Base-by-base conservation (phyloP, 2,888 invertebrate genomes). In the Terebella lapidaria region DNA sequence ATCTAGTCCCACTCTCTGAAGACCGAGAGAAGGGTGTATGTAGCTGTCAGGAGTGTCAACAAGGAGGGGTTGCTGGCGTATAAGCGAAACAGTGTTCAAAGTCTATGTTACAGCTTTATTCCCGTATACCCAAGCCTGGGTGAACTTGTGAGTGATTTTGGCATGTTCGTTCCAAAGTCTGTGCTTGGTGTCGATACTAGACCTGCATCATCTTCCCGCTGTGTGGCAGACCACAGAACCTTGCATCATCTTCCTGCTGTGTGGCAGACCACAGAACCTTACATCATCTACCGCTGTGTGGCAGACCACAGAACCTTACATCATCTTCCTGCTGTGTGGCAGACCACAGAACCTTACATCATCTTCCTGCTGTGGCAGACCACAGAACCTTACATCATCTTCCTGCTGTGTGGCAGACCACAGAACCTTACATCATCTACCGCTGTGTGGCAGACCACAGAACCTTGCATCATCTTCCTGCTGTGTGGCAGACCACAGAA, bases 111-210 rank as follows among this genome's bases (percentile, higher is more conserved):
- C 49, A 49, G 49, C 22, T 5, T 5, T 10, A 49, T 49, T 24
- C 49, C 49, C n/a, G 10, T 20, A 20, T 49, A 5, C 49, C 49
- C 10, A 49, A 15, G n/a, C 49, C 22, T 15, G 49, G 49, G 5
- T 49, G 49, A 49, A 49, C 49, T 49, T 49, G 49, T 49, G 49
- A 49, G 49, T 49, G 49, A 20, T 22, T 49, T 49, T 10, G 49
- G 49, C 10, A 24, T 22, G n/a, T 10, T 22, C 22, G 49, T 49
- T 22, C 22, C 49, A 49, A 49, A 49, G 18, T 10, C 49, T 49
- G 18, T 5, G 49, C 49, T 49, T n/a, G 49, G 49, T 49, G 18
- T 49, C 49, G 10, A 22, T 49, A 49, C 49, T 15, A 5, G 49
- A 49, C 24, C 49, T n/a, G 49, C 22, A 49, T 49, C 49, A 49